Base-by-base conservation (phyloP, 2,113 vertebrate genomes). In the Sisor rabdophorus region DNA sequence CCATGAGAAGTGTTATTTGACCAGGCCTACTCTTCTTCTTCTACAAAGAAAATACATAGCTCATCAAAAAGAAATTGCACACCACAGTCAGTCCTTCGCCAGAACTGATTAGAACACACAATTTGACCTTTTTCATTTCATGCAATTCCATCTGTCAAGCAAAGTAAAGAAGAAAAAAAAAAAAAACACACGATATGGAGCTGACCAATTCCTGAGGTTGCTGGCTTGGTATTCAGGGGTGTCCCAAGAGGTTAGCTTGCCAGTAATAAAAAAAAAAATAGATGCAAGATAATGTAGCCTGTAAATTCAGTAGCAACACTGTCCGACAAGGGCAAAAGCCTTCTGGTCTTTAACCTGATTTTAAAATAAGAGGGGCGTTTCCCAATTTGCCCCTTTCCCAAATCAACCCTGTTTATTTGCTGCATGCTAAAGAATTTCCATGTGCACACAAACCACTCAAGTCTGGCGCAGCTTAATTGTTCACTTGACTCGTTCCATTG, bases 381-480 rank as follows among this genome's bases (percentile, higher is more conserved):
- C 7, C 3, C 32, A n/a, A n/a, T n/a, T 73, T 83, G 80, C 77
- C 81, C 78, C 81, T 74, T 81, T 84, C 44, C 79, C 80, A 78
- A 81, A 77, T 83, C 73, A 74, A 77, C 77, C 52, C 56, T 81
- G 83, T 86, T 90, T 91, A 89, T 89, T 87, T 88, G 87, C 84
- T 79, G 75, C 75, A 75, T 71, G 76, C 82, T 79, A 59, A 85
- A 87, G 80, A 83, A 81, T 88, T 86, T 84, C 88, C 84, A 81
- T 86, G 81, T 84, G 83, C 69, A 61, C 81, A 72, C 78, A 79
- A 84, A 84, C 84, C 84, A 83, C 81, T 80, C 73, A 77, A 87
- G 87, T 84, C 83, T 88, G 84, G 81, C 82, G 73, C 69, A 50
- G 81, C 82, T 85, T 79, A 85, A 89, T 87, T 84, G 86, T 86